Base-by-base conservation (phyloP, 2,113 vertebrate genomes). In the Cardinalis cardinalis region DNA sequence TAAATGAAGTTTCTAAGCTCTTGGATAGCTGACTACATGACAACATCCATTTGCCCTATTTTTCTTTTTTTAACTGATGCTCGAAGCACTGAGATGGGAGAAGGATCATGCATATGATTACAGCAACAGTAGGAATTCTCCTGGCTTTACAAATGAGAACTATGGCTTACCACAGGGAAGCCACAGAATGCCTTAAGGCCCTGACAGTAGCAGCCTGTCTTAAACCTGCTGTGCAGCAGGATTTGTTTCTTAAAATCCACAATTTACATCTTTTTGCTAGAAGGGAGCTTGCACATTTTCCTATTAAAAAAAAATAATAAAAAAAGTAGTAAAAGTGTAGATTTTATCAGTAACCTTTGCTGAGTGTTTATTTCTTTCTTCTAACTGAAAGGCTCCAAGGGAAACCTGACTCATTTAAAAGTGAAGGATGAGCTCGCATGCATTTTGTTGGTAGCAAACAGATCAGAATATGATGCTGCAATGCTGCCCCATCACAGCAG, bases 221-320 rank as follows among this genome's bases (percentile, higher is more conserved):
- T 92, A 72, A 92, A 89, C 93, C 89, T 89, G 89, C 91, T 95
- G 94, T 88, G 93, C 46, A 89, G 63, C 78, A 93, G 55, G 58
- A 89, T 94, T 92, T 94, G 32, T 93, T 94, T 94, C 92, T 90
- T 92, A 80, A 95, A 96, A 95, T 93, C 90, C 82, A 87, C 82
- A 80, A 83, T 91, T 93, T 89, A 87, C 46, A 82, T 89, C 29
- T 73, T 92, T 82, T 79, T 87, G 77, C 81, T 71, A 69, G 61
- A 92, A 90, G 81, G 74, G 63, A 90, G 56, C 53, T 58, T 75
- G 73, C 18, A 84, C 12, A 70, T 74, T 90, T 53, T 88, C 26
- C 16, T 61, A 51, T 69, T 70, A 16, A 68, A 34, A 65, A 53
- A 41, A 38, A 38, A 38, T 32, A 25, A 72, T 24, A 52, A 76